A percentile compares a stretch with the other conserved stretches of the same genome.
Conservation (phyloP, 1,140 invertebrate genomes). For the Saxidomus purpurata region DNA sequence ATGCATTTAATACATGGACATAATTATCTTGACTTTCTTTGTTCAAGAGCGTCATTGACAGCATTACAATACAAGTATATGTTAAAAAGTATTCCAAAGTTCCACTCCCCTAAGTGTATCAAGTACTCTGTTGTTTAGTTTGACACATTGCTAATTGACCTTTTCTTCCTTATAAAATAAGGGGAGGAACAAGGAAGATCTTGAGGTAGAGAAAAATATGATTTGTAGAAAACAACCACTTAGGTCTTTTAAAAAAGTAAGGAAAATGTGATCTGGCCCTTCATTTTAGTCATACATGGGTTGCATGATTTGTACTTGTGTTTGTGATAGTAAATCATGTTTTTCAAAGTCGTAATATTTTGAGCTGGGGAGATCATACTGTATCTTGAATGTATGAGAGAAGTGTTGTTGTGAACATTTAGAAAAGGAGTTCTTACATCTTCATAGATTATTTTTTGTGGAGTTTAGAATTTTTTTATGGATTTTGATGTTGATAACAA, state of each 20-base stretch:
- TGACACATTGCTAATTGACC: not conserved
- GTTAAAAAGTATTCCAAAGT: not conserved
- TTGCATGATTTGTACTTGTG: no score
- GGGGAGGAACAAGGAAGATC: not conserved
- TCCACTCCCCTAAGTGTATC: constrained; percentile 15
- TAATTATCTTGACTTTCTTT: not conserved
- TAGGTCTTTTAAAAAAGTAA: not conserved
- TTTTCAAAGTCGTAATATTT: no score
- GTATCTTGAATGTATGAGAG: no score
- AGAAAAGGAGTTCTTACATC: no score
- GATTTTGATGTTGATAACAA: no score
- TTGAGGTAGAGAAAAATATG: not conserved
- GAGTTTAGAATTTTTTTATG: no score
- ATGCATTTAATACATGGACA: not conserved
- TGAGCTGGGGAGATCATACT: no score
- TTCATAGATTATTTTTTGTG: no score
- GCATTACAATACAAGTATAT: not conserved
- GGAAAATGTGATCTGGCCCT: not conserved
- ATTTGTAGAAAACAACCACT: not conserved
- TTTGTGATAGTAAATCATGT: no score
- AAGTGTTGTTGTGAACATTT: no score
- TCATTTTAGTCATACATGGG: no score
- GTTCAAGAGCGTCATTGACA: constrained; percentile 4
- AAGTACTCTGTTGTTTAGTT: not conserved
- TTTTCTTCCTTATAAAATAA: not conserved